Percentiles rank a stretch among this genome's conserved stretches.
These are phyloP conservation scores for Spongia lamella DNA, from an alignment of 37 sponge, comb jelly and placozoan genomes.

Conservation along the genomic window DNA sequence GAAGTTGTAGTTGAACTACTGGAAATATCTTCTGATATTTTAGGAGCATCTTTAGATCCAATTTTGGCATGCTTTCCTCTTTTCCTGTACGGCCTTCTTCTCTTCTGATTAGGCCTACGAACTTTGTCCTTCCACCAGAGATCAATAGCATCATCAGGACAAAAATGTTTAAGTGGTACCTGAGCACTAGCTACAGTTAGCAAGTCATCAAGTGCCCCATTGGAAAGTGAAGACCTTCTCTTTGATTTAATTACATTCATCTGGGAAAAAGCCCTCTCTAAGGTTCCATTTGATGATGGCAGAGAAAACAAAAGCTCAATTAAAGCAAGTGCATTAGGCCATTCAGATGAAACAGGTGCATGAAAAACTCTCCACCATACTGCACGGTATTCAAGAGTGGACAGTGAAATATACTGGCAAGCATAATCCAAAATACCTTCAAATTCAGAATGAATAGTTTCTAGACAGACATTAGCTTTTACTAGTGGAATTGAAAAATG, in stretches of 20 bases:
- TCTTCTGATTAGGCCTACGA: conserved; percentile 40
- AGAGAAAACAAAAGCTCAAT: conserved; percentile 53
- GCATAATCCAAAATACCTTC: conserved; percentile 45
- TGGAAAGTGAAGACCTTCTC: conserved; percentile 44
- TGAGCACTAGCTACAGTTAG: conserved; percentile 19
- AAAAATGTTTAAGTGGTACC: conserved; percentile 29
- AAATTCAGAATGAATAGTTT: conserved; percentile 34
- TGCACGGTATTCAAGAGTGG: conserved; percentile 53
- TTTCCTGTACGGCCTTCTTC: not conserved
- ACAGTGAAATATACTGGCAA: conserved; percentile 53
- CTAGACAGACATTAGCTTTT: conserved; percentile 34
- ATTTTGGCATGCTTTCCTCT: conserved; percentile 1
- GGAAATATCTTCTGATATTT: no score
- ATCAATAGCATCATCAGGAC: conserved; percentile 45
- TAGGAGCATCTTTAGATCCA: no score
- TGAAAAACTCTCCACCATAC: conserved; percentile 75
- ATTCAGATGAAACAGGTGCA: conserved; percentile 54
- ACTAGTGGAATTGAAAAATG: conserved; percentile 43
- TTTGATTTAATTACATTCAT: conserved; percentile 57
- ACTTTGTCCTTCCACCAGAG: conserved; percentile 69
- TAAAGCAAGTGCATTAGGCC: conserved; percentile 44
- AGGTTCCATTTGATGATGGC: conserved; percentile 66
- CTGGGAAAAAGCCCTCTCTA: conserved; percentile 50
- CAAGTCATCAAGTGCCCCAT: conserved; percentile 58
- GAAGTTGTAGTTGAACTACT: no score